Evolutionary conservation across 2,797 vertebrate genomes (phyloP).

Genomic region (Mormyrus hasselquistii): DNA sequence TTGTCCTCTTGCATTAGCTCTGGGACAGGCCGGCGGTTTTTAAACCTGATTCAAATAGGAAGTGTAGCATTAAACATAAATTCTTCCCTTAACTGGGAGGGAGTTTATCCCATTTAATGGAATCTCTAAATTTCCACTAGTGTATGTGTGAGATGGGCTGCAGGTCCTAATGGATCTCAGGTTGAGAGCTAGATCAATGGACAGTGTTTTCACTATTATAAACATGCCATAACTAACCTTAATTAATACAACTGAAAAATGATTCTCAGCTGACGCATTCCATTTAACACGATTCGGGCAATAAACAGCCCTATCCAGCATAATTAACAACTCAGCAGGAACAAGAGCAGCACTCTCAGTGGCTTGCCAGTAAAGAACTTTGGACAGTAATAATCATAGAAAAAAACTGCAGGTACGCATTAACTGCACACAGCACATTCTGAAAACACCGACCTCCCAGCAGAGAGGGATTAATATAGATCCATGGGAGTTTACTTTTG

Average conservation of each 20-base stretch:
- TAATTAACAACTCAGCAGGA: background rate
- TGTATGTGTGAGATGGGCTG: background rate
- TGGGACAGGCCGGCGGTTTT: background rate
- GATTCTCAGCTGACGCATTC: background rate
- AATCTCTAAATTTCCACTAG: background rate
- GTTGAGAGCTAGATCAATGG: background rate
- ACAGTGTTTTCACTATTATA: background rate
- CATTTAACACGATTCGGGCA: background rate
- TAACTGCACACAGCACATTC: background rate
- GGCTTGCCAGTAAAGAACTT: background rate
- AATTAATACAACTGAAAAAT: background rate
- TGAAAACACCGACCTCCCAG: background rate
- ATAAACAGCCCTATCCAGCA: background rate
- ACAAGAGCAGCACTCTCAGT: background rate
- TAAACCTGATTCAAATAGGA: background rate
- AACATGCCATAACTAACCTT: background rate
- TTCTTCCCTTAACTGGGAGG: background rate
- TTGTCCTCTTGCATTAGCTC: background rate
- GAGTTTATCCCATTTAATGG: background rate
- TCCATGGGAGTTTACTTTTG: background rate
- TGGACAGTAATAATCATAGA: background rate
- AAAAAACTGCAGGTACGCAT: background rate
- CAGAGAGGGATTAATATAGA: background rate
- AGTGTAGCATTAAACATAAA: background rate
- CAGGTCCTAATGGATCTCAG: background rate